phyloP scores from a whole-genome alignment of 2,888 invertebrate species.

The Pachliopta kotzebuea region DNA sequence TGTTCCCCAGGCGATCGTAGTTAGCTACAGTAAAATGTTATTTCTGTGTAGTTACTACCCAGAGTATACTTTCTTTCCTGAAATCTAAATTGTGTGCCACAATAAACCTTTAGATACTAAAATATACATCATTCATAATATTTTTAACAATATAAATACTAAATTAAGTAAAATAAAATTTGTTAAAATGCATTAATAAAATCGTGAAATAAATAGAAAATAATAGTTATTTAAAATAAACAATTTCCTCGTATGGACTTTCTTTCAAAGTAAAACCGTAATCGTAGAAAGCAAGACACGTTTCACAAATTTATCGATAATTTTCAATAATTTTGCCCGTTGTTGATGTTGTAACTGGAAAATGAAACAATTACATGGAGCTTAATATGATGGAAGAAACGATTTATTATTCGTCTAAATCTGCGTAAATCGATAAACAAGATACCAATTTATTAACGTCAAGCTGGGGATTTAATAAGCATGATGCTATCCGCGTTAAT shows the following conservation, averaged over 20 bases:
- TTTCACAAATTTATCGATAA: no score
- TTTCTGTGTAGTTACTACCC: constrained; percentile 1
- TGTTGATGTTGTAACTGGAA: not conserved
- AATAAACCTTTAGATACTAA: not conserved
- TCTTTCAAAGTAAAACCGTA: no score
- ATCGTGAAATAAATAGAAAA: no score
- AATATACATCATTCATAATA: no score
- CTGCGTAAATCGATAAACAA: constrained; percentile 10
- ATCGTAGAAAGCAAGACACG: no score
- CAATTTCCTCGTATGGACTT: no score
- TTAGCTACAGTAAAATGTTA: not conserved
- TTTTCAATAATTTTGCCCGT: no score
- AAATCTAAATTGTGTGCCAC: not conserved
- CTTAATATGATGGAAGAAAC: not conserved
- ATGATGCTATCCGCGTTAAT: constrained; percentile 8
- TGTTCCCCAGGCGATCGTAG: constrained; percentile 11
- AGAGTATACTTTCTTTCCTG: not conserved
- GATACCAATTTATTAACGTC: constrained; percentile 17
- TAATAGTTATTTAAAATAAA: no score
- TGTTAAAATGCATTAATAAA: no score
- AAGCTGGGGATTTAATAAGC: constrained; percentile 14
- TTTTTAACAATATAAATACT: no score
- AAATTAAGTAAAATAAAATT: no score
- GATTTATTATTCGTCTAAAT: constrained; percentile 9
- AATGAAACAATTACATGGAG: not conserved